phyloP scores from a whole-genome alignment of 30 jellyfish, hydroid and myxozoan genomes.

The Aurelia aurita region DNA sequence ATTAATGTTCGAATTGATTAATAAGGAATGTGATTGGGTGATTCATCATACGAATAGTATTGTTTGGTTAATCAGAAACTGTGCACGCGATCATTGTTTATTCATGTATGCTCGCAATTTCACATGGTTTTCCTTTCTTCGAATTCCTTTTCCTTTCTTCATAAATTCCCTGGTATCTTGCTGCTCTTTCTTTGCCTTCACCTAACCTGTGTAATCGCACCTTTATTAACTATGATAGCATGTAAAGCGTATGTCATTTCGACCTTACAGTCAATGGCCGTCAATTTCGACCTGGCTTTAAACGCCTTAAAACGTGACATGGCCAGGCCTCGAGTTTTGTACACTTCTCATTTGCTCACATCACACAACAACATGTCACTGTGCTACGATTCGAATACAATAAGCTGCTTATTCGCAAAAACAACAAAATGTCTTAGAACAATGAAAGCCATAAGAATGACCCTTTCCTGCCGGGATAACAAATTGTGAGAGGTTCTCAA shows the following conservation, averaged over 20 bases:
- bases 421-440: conserved; percentile 35
- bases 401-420: conserved; percentile 26
- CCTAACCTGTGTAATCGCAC: not conserved
- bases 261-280: conserved; percentile 1
- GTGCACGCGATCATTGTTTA: conserved; percentile 30
- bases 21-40: conserved; percentile 1
- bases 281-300: not conserved
- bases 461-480: conserved; percentile 73
- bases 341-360: not conserved
- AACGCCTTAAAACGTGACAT: conserved; percentile 20
- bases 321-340: not conserved
- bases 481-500: conserved; percentile 40
- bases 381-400: conserved; percentile 7
- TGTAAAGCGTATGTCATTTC: conserved; percentile 7
- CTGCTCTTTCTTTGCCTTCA: not conserved
- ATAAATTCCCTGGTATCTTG: not conserved
- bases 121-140: conserved; percentile 13
- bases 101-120: conserved; percentile 7
- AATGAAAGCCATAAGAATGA: conserved; percentile 56
- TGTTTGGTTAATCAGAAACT: conserved; percentile 22
- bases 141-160: conserved; percentile 2
- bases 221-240: not conserved
- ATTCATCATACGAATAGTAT: not conserved
- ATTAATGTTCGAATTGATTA: not conserved
- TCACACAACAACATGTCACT: conserved; percentile 18